Evolutionary conservation across 2,888 invertebrate species (phyloP), one percentile per base, ranked within the genome.

Genomic region (Lycocerus yunnanus): DNA sequence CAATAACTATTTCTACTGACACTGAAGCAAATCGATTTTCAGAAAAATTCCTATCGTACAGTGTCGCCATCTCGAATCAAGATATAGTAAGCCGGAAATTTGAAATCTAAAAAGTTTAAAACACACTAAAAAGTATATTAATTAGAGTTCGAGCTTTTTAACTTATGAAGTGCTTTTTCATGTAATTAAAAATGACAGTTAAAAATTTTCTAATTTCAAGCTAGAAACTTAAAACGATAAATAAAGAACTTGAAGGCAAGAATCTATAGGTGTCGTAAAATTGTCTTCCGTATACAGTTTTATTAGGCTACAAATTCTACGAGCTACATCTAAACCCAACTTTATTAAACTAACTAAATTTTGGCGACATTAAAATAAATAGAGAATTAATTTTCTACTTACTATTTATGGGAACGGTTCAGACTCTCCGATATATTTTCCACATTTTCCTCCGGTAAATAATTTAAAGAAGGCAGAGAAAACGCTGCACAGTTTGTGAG

Each of bases 401-500:
- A 84, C 84, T 83, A 83, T 81, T 74, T 82, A 68, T 77, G 78
- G 69, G 78, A 63, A 8, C 77, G 72, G 67, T 69, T 76, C 21
- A 71, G 15, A 69, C 74, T 79, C 27, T 81, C 82, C 14, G 80
- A 75, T 21, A 80, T 66, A 71, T 61, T 79, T 61, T 83, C 83
- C 14, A 67, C 83, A 82, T 83, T 83, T 75, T 84, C 84, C 68
- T 81, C 81, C 78, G 82, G 80, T 18, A 83, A 78, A 69, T 84
- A 83, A 69, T 83, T 81, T 15, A 85, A 80, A 0, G 84, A 81
- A 10, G 85, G 85, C 43, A 85, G 77, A 15, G 85, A 85, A 58
- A 83, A 71, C 1, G 85, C 84, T 65, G 81, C 83, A 16, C 83
- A 82, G 21, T 82, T 80, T 58, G 81, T 74, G 83, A 84, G 74